phyloP scores from a whole-genome alignment of 2,797 vertebrate species.

The Pristis pectinata region DNA sequence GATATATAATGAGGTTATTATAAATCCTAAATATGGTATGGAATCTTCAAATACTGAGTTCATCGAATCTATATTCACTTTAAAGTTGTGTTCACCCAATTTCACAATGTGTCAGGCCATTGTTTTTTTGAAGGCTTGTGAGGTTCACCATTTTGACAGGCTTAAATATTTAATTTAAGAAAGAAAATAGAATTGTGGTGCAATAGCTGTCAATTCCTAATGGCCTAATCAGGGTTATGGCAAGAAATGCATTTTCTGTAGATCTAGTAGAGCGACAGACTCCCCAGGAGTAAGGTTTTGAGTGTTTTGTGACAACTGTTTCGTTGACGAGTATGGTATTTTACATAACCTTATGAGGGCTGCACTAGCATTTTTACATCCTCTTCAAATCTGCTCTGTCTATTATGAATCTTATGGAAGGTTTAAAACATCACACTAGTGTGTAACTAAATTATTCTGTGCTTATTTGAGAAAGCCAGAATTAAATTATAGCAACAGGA shows the following conservation, averaged over 20 bases:
- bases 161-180: constrained; percentile 15
- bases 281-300: background rate
- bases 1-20: background rate
- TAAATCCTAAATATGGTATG: background rate
- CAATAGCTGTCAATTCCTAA: constrained; percentile 7
- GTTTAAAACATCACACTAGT: background rate
- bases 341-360: background rate
- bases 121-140: background rate
- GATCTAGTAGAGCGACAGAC: background rate
- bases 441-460: background rate
- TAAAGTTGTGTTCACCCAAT: background rate
- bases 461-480: too few relatives aligned
- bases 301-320: background rate
- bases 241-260: background rate
- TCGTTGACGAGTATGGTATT: background rate
- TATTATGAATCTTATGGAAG: background rate
- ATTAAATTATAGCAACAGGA: background rate
- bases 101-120: background rate
- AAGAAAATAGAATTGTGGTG: background rate
- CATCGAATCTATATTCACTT: background rate
- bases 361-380: background rate
- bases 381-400: background rate
- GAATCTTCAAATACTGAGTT: background rate
- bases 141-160: constrained; percentile 19
- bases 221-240: constrained; percentile 4